phyloP scores from a whole-genome alignment of 2,113 vertebrate genomes.

The Oostethus manadensis region DNA sequence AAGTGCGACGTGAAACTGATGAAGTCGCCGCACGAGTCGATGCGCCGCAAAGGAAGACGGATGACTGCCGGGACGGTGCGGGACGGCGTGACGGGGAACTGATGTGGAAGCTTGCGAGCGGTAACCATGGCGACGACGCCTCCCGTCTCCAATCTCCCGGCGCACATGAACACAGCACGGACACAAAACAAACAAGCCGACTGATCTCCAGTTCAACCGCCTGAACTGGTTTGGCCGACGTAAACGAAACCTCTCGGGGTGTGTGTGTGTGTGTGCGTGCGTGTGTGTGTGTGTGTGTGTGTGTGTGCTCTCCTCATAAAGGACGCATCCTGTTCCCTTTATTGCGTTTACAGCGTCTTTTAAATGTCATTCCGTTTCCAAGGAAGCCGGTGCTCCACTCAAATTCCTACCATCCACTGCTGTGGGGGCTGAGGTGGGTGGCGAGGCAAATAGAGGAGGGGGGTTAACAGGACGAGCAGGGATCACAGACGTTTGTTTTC shows the following conservation, averaged over 20 bases:
- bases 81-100: too few species aligned
- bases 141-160: conserved; percentile 10
- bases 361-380: conserved; percentile 55
- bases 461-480: conserved; percentile 63
- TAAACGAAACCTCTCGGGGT: conserved; percentile 1
- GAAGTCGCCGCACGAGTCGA: too few species aligned
- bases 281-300: conserved; percentile 7
- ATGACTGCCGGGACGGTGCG: too few species aligned
- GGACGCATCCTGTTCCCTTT: conserved; percentile 42
- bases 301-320: conserved; percentile 15
- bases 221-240: conserved; percentile 19
- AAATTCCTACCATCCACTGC: conserved; percentile 49
- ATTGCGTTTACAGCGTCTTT: conserved; percentile 46
- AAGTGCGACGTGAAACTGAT: too few species aligned
- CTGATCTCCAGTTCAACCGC: conserved; percentile 22
- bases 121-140: conserved; percentile 32
- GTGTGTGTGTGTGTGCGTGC: neutral
- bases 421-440: neutral
- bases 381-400: conserved; percentile 47
- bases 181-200: conserved; percentile 19
- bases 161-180: neutral
- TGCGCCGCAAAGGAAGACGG: too few species aligned
- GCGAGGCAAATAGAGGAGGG: neutral
- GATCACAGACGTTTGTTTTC: conserved; percentile 73
- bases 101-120: conserved; percentile 31